Evolutionary conservation across 2,888 invertebrate genomes (phyloP).

Genomic region (Drosophila kanekoi): DNA sequence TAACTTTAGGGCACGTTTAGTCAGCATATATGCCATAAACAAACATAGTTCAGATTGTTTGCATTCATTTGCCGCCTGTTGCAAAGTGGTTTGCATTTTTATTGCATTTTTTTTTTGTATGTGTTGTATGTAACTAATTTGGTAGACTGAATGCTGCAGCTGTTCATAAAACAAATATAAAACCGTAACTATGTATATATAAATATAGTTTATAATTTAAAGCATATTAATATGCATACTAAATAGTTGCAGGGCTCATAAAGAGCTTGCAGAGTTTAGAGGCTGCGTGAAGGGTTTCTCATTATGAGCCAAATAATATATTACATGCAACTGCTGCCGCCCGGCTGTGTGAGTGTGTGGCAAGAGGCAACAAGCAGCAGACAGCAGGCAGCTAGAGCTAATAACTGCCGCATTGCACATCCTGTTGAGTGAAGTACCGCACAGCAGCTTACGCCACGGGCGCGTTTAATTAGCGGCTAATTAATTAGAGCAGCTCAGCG

Average conservation of each 20-base stretch:
- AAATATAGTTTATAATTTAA: slow-evolving; percentile 3
- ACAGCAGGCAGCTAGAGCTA: not conserved
- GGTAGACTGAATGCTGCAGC: slow-evolving; percentile 3
- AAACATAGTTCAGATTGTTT: slow-evolving; percentile 6
- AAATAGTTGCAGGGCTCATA: not conserved
- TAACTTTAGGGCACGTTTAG: slow-evolving; percentile 37
- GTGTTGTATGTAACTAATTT: not conserved
- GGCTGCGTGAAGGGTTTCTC: slow-evolving; percentile 2
- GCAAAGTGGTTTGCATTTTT: slow-evolving; percentile 18
- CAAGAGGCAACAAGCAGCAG: not conserved
- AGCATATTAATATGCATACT: slow-evolving; percentile 1
- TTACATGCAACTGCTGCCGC: slow-evolving; percentile 24
- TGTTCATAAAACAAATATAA: not conserved
- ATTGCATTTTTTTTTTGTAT: not conserved
- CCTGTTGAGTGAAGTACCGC: slow-evolving; percentile 47
- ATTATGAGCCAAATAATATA: slow-evolving; percentile 31
- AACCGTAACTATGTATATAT: not conserved
- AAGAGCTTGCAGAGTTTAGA: not conserved
- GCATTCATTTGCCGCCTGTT: slow-evolving; percentile 44
- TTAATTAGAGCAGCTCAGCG: slow-evolving; percentile 63
- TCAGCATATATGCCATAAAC: not conserved
- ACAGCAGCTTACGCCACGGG: slow-evolving; percentile 52
- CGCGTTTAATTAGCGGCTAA: slow-evolving; percentile 78
- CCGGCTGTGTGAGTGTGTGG: not conserved
- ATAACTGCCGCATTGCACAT: slow-evolving; percentile 34